Evolutionary conservation across 2,113 vertebrate genomes (phyloP).

Genomic region (Phalacrocorax pelagicus): DNA sequence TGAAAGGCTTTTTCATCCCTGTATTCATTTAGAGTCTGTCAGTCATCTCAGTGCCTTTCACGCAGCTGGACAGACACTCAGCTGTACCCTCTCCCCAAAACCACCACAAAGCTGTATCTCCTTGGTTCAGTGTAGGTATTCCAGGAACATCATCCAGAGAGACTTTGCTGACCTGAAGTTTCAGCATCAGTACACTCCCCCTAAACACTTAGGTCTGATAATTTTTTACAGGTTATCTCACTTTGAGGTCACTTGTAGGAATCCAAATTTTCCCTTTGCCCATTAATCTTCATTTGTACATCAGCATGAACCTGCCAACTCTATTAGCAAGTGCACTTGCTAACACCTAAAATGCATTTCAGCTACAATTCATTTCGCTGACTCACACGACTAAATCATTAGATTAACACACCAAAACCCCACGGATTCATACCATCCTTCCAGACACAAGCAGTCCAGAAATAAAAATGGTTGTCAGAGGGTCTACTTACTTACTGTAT

Average conservation of each 20-base stretch:
- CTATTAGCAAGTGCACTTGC: not conserved
- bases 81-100: not conserved
- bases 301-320: not conserved
- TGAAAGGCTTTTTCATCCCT: not conserved
- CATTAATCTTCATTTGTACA: not conserved
- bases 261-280: not conserved
- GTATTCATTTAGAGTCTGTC: not conserved
- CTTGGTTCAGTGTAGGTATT: not conserved
- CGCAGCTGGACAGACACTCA: not conserved
- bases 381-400: not conserved
- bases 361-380: not conserved
- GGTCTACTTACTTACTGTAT: not conserved
- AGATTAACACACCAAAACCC: rapidly evolving
- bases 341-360: not conserved
- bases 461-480: not conserved
- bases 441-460: not conserved
- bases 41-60: not conserved
- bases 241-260: not conserved
- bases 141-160: not conserved
- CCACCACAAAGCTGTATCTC: not conserved
- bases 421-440: not conserved
- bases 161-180: not conserved
- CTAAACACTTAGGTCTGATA: not conserved
- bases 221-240: not conserved
- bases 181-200: not conserved